phyloP scores from a whole-genome alignment of 2,797 vertebrate species.

The Dipus sagitta region DNA sequence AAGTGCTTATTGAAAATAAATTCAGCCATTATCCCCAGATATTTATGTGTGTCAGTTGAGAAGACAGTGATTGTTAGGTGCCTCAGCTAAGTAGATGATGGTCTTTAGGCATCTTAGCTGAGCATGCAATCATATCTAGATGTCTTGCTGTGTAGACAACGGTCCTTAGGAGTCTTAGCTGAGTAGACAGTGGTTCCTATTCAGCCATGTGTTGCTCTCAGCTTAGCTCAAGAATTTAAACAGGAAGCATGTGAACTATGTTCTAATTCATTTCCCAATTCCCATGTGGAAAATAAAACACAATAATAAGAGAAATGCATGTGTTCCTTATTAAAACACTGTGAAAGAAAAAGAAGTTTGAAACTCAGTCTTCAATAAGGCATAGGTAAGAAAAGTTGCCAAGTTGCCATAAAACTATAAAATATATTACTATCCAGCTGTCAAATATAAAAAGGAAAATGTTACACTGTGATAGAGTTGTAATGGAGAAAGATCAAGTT shows the following conservation, averaged over 20 bases:
- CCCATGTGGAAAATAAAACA: not conserved
- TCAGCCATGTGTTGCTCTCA: not conserved
- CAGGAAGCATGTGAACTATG: not conserved
- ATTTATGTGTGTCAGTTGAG: not conserved
- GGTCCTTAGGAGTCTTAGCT: not conserved
- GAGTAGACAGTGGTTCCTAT: not conserved
- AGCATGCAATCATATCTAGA: not conserved
- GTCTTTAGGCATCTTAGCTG: not conserved
- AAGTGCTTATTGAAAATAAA: not conserved
- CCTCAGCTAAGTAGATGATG: not conserved
- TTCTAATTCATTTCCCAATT: not conserved
- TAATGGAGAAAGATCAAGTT: not conserved
- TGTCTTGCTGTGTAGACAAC: not conserved
- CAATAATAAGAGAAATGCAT: conserved; percentile 7
- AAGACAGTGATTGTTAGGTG: not conserved
- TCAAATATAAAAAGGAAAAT: not conserved
- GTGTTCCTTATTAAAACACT: conserved; percentile 36
- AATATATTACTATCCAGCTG: not conserved
- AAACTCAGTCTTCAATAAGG: not conserved
- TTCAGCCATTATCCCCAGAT: not conserved
- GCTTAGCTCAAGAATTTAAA: not conserved
- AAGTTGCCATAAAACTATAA: not conserved
- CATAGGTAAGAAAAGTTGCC: not conserved
- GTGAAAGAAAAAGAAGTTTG: conserved; percentile 32
- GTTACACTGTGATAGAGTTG: not conserved